Evolutionary conservation across 1,140 invertebrate species (phyloP), one percentile per base, ranked within the genome.

Genomic region (Magallana angulata): DNA sequence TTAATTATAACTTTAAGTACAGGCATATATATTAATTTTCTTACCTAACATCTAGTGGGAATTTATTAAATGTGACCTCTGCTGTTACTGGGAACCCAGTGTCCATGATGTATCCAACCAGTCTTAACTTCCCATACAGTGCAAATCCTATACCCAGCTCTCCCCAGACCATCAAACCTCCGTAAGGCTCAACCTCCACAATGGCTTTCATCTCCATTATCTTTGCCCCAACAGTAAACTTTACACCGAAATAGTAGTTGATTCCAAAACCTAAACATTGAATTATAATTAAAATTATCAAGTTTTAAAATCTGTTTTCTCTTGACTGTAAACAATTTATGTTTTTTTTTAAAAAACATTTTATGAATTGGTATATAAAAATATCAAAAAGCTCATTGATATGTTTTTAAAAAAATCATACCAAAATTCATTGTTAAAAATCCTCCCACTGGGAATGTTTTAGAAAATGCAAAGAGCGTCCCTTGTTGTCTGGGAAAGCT

Each of bases 51-150:
- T 90, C 91, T 64, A 91, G 30, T 76, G 92, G 92, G 76, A 92
- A 92, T 57, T 90, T 90, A 6, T 83, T 87, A 83, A 91, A 91
- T 11, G 80, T 87, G 24, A 91, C 89, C 85, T 91, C 90, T 48
- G 92, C 92, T 36, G n/a, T 76, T n/a, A 89, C 89, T 14, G 91
- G 91, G 68, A 92, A 91, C 8, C 83, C 59, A 14, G 89, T 18
- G 14, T 90, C 87, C 80, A 89, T 84, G 18, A 92, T 90, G 58
- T 90, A 48, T 12, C 91, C 91, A 36, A 87, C 82, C 2, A 92
- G 82, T 57, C 87, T 57, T 7, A 92, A 85, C 85, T 90, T 90
- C 1, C 88, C 91, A 85, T 89, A 90, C 85, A 92, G 58, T 14
- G 87, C 9, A 48, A 85, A 84, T 5, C 90, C 89, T 8, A 91